Evolutionary conservation across 2,888 invertebrate species (phyloP).

Genomic region (Gerris lacustris): DNA sequence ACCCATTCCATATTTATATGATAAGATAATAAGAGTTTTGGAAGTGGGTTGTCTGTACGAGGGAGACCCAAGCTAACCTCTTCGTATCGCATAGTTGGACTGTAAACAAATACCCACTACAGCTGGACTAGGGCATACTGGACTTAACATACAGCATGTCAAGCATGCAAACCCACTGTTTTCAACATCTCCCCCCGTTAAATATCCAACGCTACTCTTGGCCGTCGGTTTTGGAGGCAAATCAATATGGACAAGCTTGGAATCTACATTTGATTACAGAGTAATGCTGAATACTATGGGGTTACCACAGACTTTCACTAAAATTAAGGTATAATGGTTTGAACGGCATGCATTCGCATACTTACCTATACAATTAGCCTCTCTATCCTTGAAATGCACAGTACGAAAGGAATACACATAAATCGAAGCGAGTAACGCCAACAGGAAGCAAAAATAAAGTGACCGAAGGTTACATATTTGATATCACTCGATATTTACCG

Average conservation of each 20-base stretch:
- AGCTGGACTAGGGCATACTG: no score
- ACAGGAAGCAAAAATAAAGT: background rate
- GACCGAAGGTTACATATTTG: background rate
- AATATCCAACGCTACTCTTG: no score
- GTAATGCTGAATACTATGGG: no score
- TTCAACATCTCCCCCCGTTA: no score
- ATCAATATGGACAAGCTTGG: background rate
- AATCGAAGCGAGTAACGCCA: background rate
- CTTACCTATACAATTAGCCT: background rate
- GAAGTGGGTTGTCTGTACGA: no score
- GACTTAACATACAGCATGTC: no score
- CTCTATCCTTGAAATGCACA: background rate
- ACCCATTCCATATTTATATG: no score
- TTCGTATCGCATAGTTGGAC: background rate
- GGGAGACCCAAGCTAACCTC: background rate
- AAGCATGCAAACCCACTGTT: no score
- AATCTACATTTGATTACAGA: background rate
- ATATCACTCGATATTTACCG: background rate
- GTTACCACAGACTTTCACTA: background rate
- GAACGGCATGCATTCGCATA: background rate
- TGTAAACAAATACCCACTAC: background rate
- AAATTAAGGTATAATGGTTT: background rate
- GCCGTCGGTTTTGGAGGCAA: background rate
- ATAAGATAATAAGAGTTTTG: no score
- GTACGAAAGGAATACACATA: background rate